Evolutionary conservation across 2,797 vertebrate species (phyloP).

Genomic region (Sphenopsis melanotis): DNA sequence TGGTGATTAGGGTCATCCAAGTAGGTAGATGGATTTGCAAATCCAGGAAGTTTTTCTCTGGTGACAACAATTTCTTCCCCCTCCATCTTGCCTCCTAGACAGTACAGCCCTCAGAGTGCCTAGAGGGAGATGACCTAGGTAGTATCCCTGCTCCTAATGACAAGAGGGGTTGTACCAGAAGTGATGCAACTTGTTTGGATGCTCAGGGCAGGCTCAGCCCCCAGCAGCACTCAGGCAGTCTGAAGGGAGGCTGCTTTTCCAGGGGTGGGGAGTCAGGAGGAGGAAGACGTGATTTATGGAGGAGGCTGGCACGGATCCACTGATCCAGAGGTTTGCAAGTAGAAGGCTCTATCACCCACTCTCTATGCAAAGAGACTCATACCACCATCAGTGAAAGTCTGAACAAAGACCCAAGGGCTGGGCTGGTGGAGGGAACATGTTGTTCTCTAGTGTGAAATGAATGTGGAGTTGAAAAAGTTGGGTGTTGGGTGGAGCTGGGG

Average conservation of each 20-base stretch:
- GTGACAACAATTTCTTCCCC: background rate
- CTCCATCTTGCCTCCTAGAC: background rate
- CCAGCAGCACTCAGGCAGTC: background rate
- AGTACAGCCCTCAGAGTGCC: background rate
- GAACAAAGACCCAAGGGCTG: slow-evolving; percentile 33
- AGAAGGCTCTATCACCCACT: slow-evolving; percentile 28
- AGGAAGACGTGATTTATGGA: background rate
- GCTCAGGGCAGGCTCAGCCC: background rate
- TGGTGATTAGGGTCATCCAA: slow-evolving; percentile 18
- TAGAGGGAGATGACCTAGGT: background rate
- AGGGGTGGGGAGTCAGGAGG: background rate
- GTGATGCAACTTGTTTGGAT: background rate
- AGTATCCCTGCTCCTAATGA: background rate
- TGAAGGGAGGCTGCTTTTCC: slow-evolving; percentile 1
- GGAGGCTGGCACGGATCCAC: background rate
- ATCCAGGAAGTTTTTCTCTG: slow-evolving; percentile 14
- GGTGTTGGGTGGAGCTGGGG: background rate
- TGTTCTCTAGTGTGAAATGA: background rate
- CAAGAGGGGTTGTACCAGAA: background rate
- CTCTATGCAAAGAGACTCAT: slow-evolving; percentile 29
- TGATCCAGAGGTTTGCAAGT: background rate
- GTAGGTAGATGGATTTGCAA: slow-evolving; percentile 39
- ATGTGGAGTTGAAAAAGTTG: background rate
- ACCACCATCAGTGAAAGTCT: background rate
- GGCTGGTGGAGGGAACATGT: slow-evolving; percentile 3